These are phyloP conservation scores for Varanus salvator DNA, from an alignment of 2,113 vertebrate species.

Conservation along the genomic window DNA sequence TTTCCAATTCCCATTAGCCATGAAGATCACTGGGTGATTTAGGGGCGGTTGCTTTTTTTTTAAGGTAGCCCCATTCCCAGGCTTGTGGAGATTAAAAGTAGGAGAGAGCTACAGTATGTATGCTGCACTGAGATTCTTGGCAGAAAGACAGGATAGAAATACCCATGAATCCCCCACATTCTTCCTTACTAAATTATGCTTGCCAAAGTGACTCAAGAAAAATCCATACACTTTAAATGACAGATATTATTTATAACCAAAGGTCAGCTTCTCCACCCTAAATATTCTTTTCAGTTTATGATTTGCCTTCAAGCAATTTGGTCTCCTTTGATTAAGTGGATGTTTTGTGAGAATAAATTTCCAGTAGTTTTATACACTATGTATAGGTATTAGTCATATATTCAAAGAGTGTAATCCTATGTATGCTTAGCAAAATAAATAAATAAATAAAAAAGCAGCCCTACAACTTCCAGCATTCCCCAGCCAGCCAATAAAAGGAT, in stretches of 20 bases:
- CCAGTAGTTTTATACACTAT: too few relatives aligned
- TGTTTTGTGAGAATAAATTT: too few relatives aligned
- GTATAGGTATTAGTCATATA: too few relatives aligned
- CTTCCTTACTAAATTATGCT: accelerated
- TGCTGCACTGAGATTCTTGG: background rate
- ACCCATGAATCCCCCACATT: background rate
- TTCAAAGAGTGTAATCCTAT: too few relatives aligned
- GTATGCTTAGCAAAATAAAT: too few relatives aligned
- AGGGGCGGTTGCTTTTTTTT: background rate
- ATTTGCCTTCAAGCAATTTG: too few relatives aligned
- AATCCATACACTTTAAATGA: background rate
- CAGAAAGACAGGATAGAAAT: background rate
- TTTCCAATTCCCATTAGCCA: background rate
- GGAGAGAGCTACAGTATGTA: background rate
- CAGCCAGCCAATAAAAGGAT: too few relatives aligned
- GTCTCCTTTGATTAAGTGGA: too few relatives aligned
- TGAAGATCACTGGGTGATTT: background rate
- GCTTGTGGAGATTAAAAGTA: background rate
- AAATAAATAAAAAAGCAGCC: too few relatives aligned
- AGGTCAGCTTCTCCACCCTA: too few relatives aligned
- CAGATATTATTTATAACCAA: background rate
- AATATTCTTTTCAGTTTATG: background rate
- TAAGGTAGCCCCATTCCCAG: too few relatives aligned
- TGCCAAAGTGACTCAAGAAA: background rate
- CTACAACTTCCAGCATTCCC: too few relatives aligned